Evolutionary conservation across 2,888 invertebrate species (phyloP), one percentile per base, ranked within the genome.

Genomic region (Orgyia antiqua): DNA sequence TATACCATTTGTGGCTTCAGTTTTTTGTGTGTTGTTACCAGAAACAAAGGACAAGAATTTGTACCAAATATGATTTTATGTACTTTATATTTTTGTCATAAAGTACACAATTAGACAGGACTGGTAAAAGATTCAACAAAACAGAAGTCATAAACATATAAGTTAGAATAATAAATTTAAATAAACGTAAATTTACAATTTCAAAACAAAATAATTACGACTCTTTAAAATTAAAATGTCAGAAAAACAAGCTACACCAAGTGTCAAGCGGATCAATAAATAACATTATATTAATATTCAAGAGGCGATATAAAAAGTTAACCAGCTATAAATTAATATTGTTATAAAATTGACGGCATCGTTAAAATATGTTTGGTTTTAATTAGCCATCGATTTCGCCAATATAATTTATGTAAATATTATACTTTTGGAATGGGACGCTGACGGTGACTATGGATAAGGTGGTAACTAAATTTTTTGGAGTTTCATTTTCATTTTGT

Each of bases 311-410:
- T 62, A 62, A 58, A 63, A 63, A 64, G 43, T 56, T 55, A 54
- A 51, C 58, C 57, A 39, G 40, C 46, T 42, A 69, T 70, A 69
- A 69, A 69, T 68, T 60, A 60, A 55, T 59, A 59, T 61, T 49
- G 58, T 51, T 54, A 62, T 69, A 68, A 66, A 68, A 64, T 57
- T 56, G 56, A 57, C 42, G 49, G 43, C 47, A 43, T 63, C 63
- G 55, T 58, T 56, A 64, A 64, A 68, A 52, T 52, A 52, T 67
- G 66, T 67, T 67, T 58, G 56, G 54, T 59, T 62, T 64, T 64
- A 67, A 67, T 67, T 63, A 64, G 41, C 45, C 41, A 51, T 55
- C 48, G 55, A 48, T 55, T 51, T 54, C 49, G 55, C 50, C 45
- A 48, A 42, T 45, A 24, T 48, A 43, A 54, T 53, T 55, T 52